Conservation (phyloP, 2,797 vertebrate species). For the Ctenopoma kingsleyae region DNA sequence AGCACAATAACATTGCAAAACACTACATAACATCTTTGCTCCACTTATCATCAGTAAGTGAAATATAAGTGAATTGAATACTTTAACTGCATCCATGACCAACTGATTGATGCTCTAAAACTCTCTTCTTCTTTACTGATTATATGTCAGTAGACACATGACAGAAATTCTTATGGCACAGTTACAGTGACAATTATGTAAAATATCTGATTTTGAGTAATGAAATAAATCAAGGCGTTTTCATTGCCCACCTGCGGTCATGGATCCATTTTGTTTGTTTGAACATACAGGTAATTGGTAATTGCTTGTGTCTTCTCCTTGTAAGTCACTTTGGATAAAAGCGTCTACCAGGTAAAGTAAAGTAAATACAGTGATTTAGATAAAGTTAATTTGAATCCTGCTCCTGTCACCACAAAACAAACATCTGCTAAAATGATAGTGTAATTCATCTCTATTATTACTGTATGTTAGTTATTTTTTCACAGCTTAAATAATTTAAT, state of each 20-base stretch:
- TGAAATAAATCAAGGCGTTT: slow-evolving; percentile 39
- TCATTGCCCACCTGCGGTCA: background rate
- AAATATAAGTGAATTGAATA: background rate
- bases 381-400: background rate
- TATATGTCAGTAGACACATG: background rate
- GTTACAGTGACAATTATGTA: slow-evolving; percentile 5
- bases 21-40: slow-evolving; percentile 12
- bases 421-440: background rate
- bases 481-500: background rate
- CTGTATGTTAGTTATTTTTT: background rate
- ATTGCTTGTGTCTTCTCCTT: no score
- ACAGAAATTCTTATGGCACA: background rate
- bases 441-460: background rate
- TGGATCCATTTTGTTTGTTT: slow-evolving; percentile 12
- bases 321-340: no score
- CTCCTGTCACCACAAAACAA: slow-evolving; percentile 5
- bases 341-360: no score
- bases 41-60: background rate
- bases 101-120: slow-evolving; percentile 9
- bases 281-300: no score
- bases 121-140: background rate
- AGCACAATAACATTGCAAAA: slow-evolving; percentile 18
- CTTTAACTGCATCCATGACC: background rate
- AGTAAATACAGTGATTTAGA: background rate
- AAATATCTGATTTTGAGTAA: slow-evolving; percentile 31